Conservation (phyloP, 2,113 vertebrate genomes). For the Corythaixoides concolor region DNA sequence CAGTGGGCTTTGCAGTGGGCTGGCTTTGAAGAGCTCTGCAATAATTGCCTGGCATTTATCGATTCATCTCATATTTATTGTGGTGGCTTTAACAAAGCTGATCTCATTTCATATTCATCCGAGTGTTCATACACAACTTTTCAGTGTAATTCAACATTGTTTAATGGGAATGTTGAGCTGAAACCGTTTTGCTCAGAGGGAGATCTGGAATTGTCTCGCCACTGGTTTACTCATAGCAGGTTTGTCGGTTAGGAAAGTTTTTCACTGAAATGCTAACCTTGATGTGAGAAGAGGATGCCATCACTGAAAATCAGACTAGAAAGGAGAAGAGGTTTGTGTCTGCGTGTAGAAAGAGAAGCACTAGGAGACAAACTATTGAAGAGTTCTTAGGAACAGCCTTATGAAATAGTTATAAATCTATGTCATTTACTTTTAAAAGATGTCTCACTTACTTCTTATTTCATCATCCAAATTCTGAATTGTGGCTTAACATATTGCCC, state of each 20-base stretch:
- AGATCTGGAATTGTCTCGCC: neutral
- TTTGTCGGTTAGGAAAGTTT: neutral
- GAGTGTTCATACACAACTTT: neutral
- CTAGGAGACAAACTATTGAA: neutral
- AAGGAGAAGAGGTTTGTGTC: neutral
- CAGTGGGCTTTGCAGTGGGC: neutral
- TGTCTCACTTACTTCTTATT: neutral
- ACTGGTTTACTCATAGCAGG: neutral
- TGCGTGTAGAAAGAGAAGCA: neutral
- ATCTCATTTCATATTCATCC: neutral
- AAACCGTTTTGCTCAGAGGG: neutral
- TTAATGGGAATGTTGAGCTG: neutral
- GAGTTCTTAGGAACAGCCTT: neutral
- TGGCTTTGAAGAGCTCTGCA: neutral
- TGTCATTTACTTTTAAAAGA: neutral
- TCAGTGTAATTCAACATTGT: neutral
- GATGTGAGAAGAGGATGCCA: slow-evolving; percentile 6
- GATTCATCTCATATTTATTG: neutral
- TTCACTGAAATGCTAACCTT: neutral
- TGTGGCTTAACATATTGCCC: neutral
- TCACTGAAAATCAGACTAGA: neutral
- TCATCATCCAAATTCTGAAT: neutral
- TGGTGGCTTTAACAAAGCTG: neutral
- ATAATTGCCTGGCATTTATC: neutral
- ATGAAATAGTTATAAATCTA: neutral